Percentiles rank a stretch among this genome's conserved stretches.
Conservation (phyloP, 2,888 invertebrate species). For the Lordiphosa andalusiaca region DNA sequence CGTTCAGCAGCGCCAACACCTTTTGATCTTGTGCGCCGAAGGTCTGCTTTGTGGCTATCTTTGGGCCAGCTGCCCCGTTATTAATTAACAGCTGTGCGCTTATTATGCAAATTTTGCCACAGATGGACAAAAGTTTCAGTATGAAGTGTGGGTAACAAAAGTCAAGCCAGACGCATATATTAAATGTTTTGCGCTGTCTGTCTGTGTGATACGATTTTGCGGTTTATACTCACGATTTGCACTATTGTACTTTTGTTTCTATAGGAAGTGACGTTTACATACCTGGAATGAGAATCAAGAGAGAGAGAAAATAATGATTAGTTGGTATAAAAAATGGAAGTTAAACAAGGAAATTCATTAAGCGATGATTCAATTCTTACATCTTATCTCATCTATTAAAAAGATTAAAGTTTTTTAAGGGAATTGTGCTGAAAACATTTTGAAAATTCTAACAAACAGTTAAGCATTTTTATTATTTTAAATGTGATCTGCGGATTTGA, state of each 20-base stretch:
- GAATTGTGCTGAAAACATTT: too few relatives aligned
- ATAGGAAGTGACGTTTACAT: conserved; percentile 37
- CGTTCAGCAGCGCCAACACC: too few relatives aligned
- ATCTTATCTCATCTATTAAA: too few relatives aligned
- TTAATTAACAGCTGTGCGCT: conserved; percentile 72
- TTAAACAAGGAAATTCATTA: too few relatives aligned
- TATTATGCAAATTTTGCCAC: conserved; percentile 66
- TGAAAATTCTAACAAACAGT: too few relatives aligned
- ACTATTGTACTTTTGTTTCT: conserved; percentile 1
- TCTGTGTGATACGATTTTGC: conserved; percentile 19
- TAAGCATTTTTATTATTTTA: too few relatives aligned
- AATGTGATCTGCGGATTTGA: too few relatives aligned
- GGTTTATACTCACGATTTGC: conserved; percentile 51
- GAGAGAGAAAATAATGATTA: conserved; percentile 33
- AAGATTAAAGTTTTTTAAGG: too few relatives aligned
- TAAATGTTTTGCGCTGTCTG: conserved; percentile 19
- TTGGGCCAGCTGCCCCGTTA: conserved; percentile 59
- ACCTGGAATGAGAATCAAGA: conserved; percentile 49
- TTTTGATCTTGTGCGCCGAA: too few relatives aligned
- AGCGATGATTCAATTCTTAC: too few relatives aligned
- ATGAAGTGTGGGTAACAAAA: conserved; percentile 32
- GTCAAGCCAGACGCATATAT: conserved; percentile 24
- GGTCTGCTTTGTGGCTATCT: conserved; percentile 18
- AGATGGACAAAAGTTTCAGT: conserved; percentile 40
- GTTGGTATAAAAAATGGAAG: neutral